Base-by-base conservation (phyloP, 2,113 vertebrate genomes). In the Orycteropus afer region DNA sequence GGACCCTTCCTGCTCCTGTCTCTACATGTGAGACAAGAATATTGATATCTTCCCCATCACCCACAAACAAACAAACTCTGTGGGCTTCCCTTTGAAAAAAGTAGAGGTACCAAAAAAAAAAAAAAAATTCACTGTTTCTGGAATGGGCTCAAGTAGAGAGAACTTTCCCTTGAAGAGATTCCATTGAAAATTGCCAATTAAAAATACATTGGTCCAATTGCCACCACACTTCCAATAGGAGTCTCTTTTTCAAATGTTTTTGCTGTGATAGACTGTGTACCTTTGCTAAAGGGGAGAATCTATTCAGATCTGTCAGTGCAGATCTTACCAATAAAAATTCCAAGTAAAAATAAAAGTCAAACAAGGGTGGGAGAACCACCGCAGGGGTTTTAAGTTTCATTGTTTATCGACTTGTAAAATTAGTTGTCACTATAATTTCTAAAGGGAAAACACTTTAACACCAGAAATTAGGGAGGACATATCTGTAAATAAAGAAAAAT, bases 311-410 rank as follows among this genome's bases (percentile, higher is more conserved):
- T 23, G 69, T 40, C 69, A 71, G 20, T 92, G 77, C 82, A 93
- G 63, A 89, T 96, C 93, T 89, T 63, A 91, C 12, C 61, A 74
- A 32, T 84, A 80, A 65, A 82, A 88, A 32, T 91, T 77, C 71
- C 94, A 91, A 90, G 45, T 65, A 82, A 79, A 97, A 95, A 67
- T 86, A 49, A 88, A 94, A 94, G 61, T 27, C 82, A 79, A 83
- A 57, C 63, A 91, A 76, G 49, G 18, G 37, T 40, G 27, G 25
- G 27, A 65, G 45, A 93, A 49, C 57, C 51, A 71, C 45, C 73
- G 37, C 20, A 42, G 51, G n/a, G 17, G 10, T 63, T 89, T 89
- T 82, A 71, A 76, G 90, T 37, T 25, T 74, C 8, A 22, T 47
- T 93, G 90, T 74, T 91, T 47, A n/a, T 95, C 23, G 45, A 86